Evolutionary conservation across 2,797 vertebrate species (phyloP).

Genomic region (Pelochelys cantorii): DNA sequence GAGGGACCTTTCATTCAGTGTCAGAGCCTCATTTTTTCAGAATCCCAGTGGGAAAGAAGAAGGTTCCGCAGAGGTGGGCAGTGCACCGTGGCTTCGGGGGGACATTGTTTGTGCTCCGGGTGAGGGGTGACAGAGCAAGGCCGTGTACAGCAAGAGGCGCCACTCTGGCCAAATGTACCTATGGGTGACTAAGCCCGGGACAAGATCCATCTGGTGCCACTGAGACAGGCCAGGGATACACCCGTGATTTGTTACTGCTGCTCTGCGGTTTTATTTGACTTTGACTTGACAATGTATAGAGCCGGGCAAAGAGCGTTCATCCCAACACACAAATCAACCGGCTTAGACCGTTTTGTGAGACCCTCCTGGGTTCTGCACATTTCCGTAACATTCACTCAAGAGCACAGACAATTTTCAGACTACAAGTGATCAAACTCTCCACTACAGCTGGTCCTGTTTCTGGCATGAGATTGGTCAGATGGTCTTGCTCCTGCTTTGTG

Average conservation of each 20-base stretch:
- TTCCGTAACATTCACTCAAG: background rate
- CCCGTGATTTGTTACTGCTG: background rate
- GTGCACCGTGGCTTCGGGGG: slow-evolving; percentile 31
- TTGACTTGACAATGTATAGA: background rate
- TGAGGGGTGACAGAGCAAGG: background rate
- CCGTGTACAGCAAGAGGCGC: background rate
- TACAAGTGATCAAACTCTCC: background rate
- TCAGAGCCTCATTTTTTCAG: slow-evolving; percentile 45
- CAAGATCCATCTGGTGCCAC: background rate
- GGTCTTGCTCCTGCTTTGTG: background rate
- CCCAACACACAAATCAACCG: background rate
- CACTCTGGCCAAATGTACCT: background rate
- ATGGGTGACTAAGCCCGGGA: rapidly evolving
- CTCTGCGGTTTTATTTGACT: background rate
- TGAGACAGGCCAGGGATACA: background rate
- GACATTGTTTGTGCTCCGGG: background rate
- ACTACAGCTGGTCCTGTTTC: background rate
- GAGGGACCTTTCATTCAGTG: slow-evolving; percentile 55
- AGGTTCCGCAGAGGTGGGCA: slow-evolving; percentile 45
- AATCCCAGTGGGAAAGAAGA: slow-evolving; percentile 3
- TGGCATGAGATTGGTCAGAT: background rate
- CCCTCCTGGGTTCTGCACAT: background rate
- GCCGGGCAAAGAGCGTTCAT: background rate
- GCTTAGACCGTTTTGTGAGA: slow-evolving; percentile 2
- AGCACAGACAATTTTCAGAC: background rate